Evolutionary conservation across 2,113 vertebrate genomes (phyloP), one percentile per base, ranked within the genome.

Genomic region (Microtus richardsoni): DNA sequence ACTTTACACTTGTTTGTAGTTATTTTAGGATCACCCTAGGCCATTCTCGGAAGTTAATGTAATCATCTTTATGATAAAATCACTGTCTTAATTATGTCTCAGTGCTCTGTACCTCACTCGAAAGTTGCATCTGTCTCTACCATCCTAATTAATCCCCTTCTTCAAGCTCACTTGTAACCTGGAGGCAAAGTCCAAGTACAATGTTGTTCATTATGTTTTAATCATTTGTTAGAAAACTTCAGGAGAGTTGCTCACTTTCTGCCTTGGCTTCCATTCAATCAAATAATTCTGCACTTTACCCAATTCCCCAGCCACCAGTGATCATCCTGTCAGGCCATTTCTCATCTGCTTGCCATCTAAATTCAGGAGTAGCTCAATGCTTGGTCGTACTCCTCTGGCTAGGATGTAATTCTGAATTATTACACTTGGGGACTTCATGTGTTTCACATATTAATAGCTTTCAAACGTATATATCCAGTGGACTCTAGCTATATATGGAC

Each of bases 141-240:
- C 78, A 75, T 14, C 78, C 66, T 77, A 82, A 88, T 30, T 74
- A 86, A 89, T 41, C 39, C 86, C n/a, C 74, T 64, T 70, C 22
- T 85, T 79, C 30, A 91, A 64, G 49, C 16, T 33, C 4, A 77
- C 36, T 12, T 79, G 26, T 52, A 95, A 77, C 19, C n/a, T 73
- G 30, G 10, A 73, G n/a, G 33, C 49, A 90, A 95, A 60, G 70
- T 94, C 62, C 39, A 88, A 82, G 6, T 49, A 5, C 26, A 83
- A 68, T 74, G 49, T 54, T 83, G 52, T 83, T 88, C 33, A 30
- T 78, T 87, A 58, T 75, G 82, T 80, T 93, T 84, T 94, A 87
- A 24, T 88, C 8, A 44, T 36, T 7, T 84, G 60, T 95, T 73
- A 73, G 30, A 71, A 52, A 21, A 87, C 13, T 49, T 89, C 33